Base-by-base conservation (phyloP, 1,140 invertebrate species). In the Monomorium pharaonis region DNA sequence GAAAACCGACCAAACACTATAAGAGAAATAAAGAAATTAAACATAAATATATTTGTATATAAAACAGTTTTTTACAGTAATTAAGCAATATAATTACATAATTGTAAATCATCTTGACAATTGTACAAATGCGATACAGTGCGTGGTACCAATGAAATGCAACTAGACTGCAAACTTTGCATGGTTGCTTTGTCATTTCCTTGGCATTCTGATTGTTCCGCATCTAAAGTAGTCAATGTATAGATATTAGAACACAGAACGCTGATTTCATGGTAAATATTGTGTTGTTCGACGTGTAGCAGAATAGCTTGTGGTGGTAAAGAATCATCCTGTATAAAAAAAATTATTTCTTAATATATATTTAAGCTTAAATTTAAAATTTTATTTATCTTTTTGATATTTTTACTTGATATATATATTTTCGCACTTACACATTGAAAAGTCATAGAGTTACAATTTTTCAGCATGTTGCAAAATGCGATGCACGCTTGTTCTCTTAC, bases 401-500 rank as follows among this genome's bases (percentile, higher is more conserved):
- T 27, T 51, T 69, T 10, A 21, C 14, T 37, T 18, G 18, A 70
- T 37, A 18, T 3, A 74, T 18, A 9, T 30, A 74, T 69, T 63
- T 24, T 44, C 77, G 12, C 27, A 84, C 92, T 92, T 88, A 94
- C 93, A 56, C 93, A 94, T 87, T 94, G 90, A 78, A 91, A 93
- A 9, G 83, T 63, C 0, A 90, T 33, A 16, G 91, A 86, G 47
- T 89, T 91, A 9, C 89, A 92, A 84, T 94, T 94, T 62, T 92
- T 94, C 10, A 94, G 72, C 30, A 95, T 78, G 86, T 94, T 93
- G 6, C 88, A 92, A 37, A 95, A 89, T 2, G 94, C 92, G 6
- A 92, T 86, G 18, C 94, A 94, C n/a, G 94, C 94, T 67, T 95
- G 91, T 84, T 95, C 94, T 78, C 92, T 91, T 0, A 95, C 94